Percentiles rank a stretch among this genome's conserved stretches.
Evolutionary conservation across 2,113 vertebrate genomes (phyloP).

Genomic region (Anseranas semipalmata): DNA sequence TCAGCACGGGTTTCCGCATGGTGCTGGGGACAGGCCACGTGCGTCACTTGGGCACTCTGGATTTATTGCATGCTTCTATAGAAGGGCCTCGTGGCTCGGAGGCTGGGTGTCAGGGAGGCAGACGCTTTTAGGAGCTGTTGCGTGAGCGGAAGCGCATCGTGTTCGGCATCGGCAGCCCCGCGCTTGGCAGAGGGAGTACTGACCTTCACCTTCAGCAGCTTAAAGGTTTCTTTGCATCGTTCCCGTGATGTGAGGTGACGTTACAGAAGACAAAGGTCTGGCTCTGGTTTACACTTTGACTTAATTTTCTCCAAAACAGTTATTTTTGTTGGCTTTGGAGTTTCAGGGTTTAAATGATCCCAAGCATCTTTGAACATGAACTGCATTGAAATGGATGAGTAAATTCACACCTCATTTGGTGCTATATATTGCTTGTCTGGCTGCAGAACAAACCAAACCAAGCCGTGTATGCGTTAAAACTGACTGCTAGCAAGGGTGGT

Average conservation of each 20-base stretch:
- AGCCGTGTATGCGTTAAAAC: background rate
- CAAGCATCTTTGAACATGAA: background rate
- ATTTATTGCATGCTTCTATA: accelerated
- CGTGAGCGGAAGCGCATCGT: accelerated
- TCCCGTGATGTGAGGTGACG: accelerated
- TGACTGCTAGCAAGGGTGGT: background rate
- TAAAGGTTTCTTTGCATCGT: background rate
- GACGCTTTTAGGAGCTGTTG: background rate
- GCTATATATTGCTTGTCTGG: background rate
- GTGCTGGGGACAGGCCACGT: accelerated
- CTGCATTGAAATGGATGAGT: background rate
- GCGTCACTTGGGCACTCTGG: accelerated
- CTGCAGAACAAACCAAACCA: background rate
- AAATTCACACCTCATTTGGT: background rate
- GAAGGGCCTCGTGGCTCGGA: accelerated
- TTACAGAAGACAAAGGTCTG: background rate
- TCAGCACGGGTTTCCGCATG: background rate
- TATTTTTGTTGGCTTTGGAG: background rate
- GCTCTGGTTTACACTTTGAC: background rate
- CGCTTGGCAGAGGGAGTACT: background rate
- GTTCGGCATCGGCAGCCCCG: background rate
- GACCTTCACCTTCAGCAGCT: no score
- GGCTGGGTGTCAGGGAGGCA: accelerated
- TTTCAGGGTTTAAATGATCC: background rate
- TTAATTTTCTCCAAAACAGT: background rate